These are phyloP conservation scores for Zaprionus lachaisei DNA, from an alignment of 1,140 invertebrate species.

Conservation along the genomic window DNA sequence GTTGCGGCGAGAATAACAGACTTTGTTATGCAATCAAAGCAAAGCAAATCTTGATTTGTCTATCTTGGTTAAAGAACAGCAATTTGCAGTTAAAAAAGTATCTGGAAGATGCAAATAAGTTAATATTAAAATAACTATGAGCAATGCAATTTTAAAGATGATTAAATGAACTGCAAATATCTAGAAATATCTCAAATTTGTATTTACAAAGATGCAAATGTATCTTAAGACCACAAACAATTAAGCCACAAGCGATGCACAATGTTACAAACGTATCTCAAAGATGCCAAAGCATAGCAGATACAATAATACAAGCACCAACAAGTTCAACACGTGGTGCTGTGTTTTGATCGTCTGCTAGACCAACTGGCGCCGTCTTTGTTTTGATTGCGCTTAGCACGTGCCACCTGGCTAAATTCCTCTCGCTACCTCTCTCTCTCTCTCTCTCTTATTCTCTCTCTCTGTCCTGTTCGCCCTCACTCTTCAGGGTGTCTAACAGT, in stretches of 20 bases:
- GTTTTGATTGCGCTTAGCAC: background rate
- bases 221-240: background rate
- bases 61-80: too few relatives aligned
- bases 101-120: rapidly evolving
- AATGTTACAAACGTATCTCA: background rate
- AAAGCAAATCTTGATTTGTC: too few relatives aligned
- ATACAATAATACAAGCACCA: background rate
- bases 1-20: too few relatives aligned
- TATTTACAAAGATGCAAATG: background rate
- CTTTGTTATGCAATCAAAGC: too few relatives aligned
- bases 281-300: background rate
- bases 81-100: background rate
- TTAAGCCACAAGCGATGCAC: background rate
- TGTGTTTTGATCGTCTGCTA: background rate
- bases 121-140: background rate
- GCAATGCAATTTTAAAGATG: too few relatives aligned
- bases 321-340: background rate
- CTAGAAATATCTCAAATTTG: too few relatives aligned
- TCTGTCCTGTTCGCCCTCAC: background rate
- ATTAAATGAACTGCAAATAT: too few relatives aligned
- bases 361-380: background rate
- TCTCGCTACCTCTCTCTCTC: background rate
- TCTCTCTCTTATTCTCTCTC: too few relatives aligned
- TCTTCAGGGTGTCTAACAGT: constrained; percentile 2
- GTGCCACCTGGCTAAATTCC: background rate